These are phyloP conservation scores for Leptobrachium leishanense DNA, from an alignment of 2,113 vertebrate species.

Conservation along the genomic window DNA sequence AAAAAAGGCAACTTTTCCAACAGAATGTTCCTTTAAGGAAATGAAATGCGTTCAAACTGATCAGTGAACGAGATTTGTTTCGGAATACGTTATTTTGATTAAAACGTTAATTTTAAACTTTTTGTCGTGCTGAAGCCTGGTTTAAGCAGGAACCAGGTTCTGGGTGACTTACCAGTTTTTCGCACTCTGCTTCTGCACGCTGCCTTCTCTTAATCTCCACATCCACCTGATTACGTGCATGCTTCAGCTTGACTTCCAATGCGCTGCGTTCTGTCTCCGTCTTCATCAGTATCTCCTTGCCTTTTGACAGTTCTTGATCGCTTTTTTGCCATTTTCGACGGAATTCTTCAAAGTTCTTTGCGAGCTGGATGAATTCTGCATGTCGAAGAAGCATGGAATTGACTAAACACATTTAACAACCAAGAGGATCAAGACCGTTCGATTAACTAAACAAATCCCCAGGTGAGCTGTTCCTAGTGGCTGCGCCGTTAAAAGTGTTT, in stretches of 20 bases:
- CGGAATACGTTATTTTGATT: too few relatives aligned
- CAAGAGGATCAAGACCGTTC: neutral
- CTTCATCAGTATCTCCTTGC: constrained; percentile 85
- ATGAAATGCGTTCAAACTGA: neutral
- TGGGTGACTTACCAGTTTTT: constrained; percentile 81
- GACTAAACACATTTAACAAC: constrained; percentile 4
- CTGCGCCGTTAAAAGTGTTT: constrained; percentile 1
- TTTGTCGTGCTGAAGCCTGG: too few relatives aligned
- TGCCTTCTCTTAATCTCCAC: constrained; percentile 93
- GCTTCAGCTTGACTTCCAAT: constrained; percentile 94
- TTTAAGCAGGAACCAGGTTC: neutral
- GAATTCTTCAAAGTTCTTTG: constrained; percentile 84
- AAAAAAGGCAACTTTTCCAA: too few relatives aligned
- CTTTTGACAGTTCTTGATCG: constrained; percentile 77
- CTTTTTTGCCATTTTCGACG: constrained; percentile 78
- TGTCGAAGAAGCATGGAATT: neutral
- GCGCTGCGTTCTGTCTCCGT: constrained; percentile 82
- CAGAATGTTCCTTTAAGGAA: too few relatives aligned
- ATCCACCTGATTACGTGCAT: constrained; percentile 95
- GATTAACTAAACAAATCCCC: constrained; percentile 12
- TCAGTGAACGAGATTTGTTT: too few relatives aligned
- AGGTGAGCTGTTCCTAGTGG: constrained; percentile 14
- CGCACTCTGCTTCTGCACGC: constrained; percentile 88
- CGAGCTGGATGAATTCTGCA: constrained; percentile 90
- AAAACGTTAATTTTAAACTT: too few relatives aligned